Evolutionary conservation across 2,888 invertebrate genomes (phyloP), one percentile per base, ranked within the genome.

Genomic region (Anagyrus pseudococci): DNA sequence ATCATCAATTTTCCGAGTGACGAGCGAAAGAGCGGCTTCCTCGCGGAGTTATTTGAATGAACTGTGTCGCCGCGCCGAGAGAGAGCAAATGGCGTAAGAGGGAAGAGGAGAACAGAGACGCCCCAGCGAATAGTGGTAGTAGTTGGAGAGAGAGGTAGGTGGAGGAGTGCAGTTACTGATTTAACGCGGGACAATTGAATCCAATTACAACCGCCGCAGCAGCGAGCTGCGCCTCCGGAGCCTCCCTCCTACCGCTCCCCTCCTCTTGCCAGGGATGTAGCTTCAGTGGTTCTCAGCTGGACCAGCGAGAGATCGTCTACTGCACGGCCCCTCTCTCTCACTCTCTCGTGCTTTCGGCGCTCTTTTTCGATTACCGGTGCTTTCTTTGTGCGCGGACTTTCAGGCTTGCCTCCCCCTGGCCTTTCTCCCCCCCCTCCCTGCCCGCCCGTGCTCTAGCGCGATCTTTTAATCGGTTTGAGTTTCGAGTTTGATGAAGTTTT

Each of bases 151-250:
- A 70, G 71, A 72, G 70, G 68, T 69, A 71, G 4, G 68, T 69
- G 69, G 71, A 69, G 70, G 74, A 73, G 74, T 72, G 75, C 76
- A 77, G 79, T 77, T 76, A 76, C 79, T 78, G 78, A 80, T 79
- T 80, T 78, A 80, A 79, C 78, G 78, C 77, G 78, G 79, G 78
- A 80, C 80, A 80, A 80, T 80, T 78, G 78, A 80, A 80, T 80
- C 78, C 79, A 80, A 80, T 80, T 80, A 80, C 79, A 78, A 78
- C 72, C 73, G 74, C 77, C 74, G n/a, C n/a, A n/a, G n/a, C 44
- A 29, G 37, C 26, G 19, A 26, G n/a, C 22, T 10, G 15, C 8
- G 20, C 37, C 40, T 40, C 15, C 29, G n/a, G n/a, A n/a, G n/a
- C n/a, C n/a, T n/a, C n/a, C n/a, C n/a, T n/a, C n/a, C n/a, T n/a